These are phyloP conservation scores for Lasioglossum marginatum DNA, from an alignment of 2,888 invertebrate species.

Conservation along the genomic window DNA sequence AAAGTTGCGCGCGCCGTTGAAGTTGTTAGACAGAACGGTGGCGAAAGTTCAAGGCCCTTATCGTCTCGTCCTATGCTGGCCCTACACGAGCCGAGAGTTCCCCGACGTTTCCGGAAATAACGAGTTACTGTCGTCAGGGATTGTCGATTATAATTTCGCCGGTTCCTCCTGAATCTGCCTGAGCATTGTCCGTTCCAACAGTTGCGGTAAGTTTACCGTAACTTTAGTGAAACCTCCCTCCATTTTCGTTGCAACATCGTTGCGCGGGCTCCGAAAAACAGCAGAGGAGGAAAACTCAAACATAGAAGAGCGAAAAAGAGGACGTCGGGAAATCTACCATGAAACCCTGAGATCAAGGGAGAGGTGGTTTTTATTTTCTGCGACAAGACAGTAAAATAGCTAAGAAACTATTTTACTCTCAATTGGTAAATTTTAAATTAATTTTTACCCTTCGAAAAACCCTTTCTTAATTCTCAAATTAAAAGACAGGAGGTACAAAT, in stretches of 20 bases:
- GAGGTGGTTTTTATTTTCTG: neutral
- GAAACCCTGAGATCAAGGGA: neutral
- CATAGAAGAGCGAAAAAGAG: neutral
- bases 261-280: neutral
- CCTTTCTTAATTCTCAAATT: no score
- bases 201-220: neutral
- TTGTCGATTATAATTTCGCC: constrained; percentile 51
- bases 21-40: constrained; percentile 28
- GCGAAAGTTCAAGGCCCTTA: constrained; percentile 59
- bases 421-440: neutral
- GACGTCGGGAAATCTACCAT: neutral
- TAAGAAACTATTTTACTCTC: neutral
- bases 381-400: neutral
- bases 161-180: neutral
- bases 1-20: constrained; percentile 41
- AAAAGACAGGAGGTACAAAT: no score
- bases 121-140: constrained; percentile 41
- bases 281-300: neutral
- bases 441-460: neutral
- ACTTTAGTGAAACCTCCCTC: neutral
- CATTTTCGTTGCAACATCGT: neutral
- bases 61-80: constrained; percentile 41
- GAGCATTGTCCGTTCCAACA: neutral
- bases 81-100: constrained; percentile 38
- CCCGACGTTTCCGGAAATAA: constrained; percentile 53